Conservation (phyloP, 2,113 vertebrate species). For the Neolamprologus ventralis region DNA sequence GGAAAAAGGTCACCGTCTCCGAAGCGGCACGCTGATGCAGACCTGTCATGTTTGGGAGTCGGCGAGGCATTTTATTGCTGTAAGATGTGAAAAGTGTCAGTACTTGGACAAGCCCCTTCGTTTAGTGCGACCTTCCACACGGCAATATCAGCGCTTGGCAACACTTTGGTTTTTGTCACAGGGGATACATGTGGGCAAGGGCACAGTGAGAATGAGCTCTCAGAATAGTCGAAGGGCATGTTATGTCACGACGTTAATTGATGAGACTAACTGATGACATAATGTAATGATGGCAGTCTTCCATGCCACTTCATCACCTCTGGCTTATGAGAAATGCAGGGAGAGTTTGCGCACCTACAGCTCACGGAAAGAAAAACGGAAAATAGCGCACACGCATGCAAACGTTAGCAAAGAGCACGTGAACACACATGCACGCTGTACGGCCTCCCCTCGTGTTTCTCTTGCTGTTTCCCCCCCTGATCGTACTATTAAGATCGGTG, state of each 20-base stretch:
- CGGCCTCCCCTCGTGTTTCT: background rate
- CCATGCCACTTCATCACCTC: constrained; percentile 21
- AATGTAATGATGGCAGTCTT: constrained; percentile 8
- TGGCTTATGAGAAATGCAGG: background rate
- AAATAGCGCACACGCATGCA: background rate
- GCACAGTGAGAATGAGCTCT: background rate
- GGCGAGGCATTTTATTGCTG: background rate
- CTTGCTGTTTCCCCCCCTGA: background rate
- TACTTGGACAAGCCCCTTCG: background rate
- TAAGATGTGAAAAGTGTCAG: background rate
- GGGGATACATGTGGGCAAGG: constrained; percentile 14
- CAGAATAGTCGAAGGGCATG: constrained; percentile 5
- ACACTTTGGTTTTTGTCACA: background rate
- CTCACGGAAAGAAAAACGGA: background rate
- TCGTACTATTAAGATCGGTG: background rate
- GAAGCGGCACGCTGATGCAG: background rate
- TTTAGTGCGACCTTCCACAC: constrained; percentile 9
- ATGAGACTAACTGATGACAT: constrained; percentile 45
- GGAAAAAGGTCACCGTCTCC: background rate
- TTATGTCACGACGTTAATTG: constrained; percentile 32
- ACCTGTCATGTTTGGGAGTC: background rate
- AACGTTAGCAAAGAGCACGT: background rate
- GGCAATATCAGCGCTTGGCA: constrained; percentile 37
- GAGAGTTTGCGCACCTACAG: background rate
- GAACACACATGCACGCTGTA: accelerated